Evolutionary conservation across 2,797 vertebrate genomes (phyloP), one percentile per base, ranked within the genome.

Genomic region (Myotis planiceps): DNA sequence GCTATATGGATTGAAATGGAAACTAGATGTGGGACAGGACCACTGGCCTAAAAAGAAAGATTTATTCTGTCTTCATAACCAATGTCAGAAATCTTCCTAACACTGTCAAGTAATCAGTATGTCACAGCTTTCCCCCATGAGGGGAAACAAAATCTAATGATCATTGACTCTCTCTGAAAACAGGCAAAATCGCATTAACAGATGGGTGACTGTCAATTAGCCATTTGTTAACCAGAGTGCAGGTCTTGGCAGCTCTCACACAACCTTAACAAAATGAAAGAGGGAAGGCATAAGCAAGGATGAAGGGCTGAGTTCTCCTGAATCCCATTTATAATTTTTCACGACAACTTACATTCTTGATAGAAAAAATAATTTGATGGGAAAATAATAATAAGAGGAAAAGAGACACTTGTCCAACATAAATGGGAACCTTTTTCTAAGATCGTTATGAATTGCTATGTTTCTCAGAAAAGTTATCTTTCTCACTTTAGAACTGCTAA

Each of bases 81-180:
- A 96, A 95, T 90, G 78, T 97, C 92, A 97, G 95, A 97, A 96
- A 84, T 96, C 96, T 92, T 97, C 96, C 96, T 96, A 91, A 96
- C 49, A 76, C 91, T 84, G 85, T 97, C 97, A 97, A 69, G 92
- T 47, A 96, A 97, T 90, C 97, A 96, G 95, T 95, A 94, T 96
- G 93, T 88, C 78, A 88, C 15, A 97, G 88, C 80, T 95, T 78
- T 53, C 96, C 66, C 95, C 82, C 68, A 95, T 97, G 95, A 97
- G 71, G 82, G 49, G 92, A 97, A 79, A 96, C 78, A 97, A 98
- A 97, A 97, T 78, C 27, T 97, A 94, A 96, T 16, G 37, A 92
- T 96, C 94, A 45, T 65, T 65, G 80, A 72, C 86, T 96, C 23
- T 25, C 63, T 71, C 29, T 13, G 65, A 58, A 55, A 93, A 96